Evolutionary conservation across 2,888 invertebrate genomes (phyloP).

Genomic region (Cistogaster globosa): DNA sequence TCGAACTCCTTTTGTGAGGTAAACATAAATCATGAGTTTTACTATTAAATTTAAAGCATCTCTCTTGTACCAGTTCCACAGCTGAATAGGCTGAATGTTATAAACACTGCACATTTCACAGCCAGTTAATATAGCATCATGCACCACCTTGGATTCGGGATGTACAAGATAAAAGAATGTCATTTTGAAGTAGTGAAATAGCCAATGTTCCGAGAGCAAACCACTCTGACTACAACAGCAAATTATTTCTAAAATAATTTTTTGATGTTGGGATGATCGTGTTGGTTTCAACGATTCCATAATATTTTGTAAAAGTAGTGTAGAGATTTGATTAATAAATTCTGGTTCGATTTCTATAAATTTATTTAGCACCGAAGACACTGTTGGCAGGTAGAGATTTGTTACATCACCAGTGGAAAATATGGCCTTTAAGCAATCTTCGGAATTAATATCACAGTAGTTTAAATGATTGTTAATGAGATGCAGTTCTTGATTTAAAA

Average conservation of each 20-base stretch:
- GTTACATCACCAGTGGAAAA: slow-evolving; percentile 24
- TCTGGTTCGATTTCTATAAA: slow-evolving; percentile 66
- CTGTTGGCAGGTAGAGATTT: slow-evolving; percentile 47
- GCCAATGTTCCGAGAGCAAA: slow-evolving; percentile 77
- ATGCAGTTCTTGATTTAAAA: slow-evolving; percentile 33
- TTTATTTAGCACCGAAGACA: slow-evolving; percentile 71
- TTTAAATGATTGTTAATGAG: slow-evolving; percentile 74
- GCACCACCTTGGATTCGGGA: slow-evolving; percentile 78
- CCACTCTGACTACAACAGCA: slow-evolving; percentile 71
- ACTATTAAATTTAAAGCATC: slow-evolving; percentile 79
- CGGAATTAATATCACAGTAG: slow-evolving; percentile 48
- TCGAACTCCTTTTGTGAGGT: slow-evolving; percentile 77
- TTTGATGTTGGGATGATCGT: slow-evolving; percentile 69
- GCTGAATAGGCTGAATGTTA: slow-evolving; percentile 77
- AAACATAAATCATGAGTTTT: slow-evolving; percentile 77
- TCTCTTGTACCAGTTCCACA: slow-evolving; percentile 82
- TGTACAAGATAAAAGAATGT: slow-evolving; percentile 80
- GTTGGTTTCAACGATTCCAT: slow-evolving; percentile 66
- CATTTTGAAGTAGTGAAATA: slow-evolving; percentile 81
- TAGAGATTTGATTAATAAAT: slow-evolving; percentile 74
- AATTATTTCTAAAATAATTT: slow-evolving; percentile 74
- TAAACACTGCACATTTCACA: slow-evolving; percentile 80
- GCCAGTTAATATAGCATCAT: slow-evolving; percentile 80
- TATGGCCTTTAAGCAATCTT: slow-evolving; percentile 62
- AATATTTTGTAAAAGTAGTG: slow-evolving; percentile 69